These are phyloP conservation scores for Oscheius sp. DNA, from an alignment of 2,888 invertebrate genomes.

Conservation along the genomic window DNA sequence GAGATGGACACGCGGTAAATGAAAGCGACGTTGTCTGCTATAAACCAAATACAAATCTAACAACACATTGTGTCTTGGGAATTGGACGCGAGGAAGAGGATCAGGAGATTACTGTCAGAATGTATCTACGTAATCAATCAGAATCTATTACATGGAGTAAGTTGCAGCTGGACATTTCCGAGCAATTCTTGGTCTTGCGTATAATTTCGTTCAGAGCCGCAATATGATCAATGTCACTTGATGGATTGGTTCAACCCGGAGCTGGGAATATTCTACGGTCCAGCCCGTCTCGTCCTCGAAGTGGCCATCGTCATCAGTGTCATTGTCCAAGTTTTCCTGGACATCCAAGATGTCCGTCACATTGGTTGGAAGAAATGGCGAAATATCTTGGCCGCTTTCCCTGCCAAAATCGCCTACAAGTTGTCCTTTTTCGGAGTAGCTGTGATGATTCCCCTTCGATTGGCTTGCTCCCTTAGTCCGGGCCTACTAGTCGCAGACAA, in stretches of 20 bases:
- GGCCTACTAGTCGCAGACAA: conserved; percentile 56
- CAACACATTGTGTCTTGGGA: not conserved
- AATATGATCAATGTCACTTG: conserved; percentile 50
- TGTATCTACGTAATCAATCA: not conserved
- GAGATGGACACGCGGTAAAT: not conserved
- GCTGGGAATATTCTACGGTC: not conserved
- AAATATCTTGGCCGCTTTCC: conserved; percentile 87
- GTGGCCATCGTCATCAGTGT: conserved; percentile 56
- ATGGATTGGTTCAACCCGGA: conserved; percentile 43
- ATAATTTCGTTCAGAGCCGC: conserved; percentile 28
- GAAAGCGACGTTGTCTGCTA: not conserved
- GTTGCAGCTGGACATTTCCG: too few relatives aligned
- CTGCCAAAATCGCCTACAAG: conserved; percentile 91
- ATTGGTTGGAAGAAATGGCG: conserved; percentile 76
- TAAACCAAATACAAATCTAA: conserved; percentile 1
- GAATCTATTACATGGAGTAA: conserved; percentile 10
- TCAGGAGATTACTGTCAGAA: not conserved
- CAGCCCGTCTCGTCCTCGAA: conserved; percentile 61
- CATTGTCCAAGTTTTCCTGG: conserved; percentile 60
- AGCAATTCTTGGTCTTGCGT: not conserved
- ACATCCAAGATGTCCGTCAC: conserved; percentile 61
- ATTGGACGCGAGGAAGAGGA: not conserved
- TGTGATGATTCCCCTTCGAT: conserved; percentile 85
- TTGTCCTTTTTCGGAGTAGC: conserved; percentile 90
- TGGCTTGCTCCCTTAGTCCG: conserved; percentile 43